Evolutionary conservation across 1,140 invertebrate species (phyloP).

Genomic region (Phymorhynchus buccinoides): DNA sequence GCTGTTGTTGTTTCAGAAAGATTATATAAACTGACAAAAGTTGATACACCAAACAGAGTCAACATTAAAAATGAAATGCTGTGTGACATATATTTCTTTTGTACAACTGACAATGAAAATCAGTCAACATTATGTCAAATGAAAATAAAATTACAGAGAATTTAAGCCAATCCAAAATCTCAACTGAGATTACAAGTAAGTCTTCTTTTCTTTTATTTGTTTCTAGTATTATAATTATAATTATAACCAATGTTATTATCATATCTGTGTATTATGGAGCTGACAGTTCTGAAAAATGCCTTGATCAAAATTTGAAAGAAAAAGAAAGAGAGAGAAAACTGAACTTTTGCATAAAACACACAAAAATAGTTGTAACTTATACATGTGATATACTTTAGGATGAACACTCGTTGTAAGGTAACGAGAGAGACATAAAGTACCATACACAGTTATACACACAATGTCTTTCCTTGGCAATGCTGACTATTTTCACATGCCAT

Average conservation of each 20-base stretch:
- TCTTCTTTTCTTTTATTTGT: background rate
- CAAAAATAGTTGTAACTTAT: background rate
- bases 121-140: background rate
- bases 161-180: too few species aligned
- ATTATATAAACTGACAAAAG: too few species aligned
- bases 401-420: too few species aligned
- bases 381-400: background rate
- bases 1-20: too few species aligned
- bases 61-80: background rate
- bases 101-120: too few species aligned
- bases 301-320: background rate
- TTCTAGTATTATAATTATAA: too few species aligned
- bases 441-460: background rate
- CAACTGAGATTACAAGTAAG: too few species aligned
- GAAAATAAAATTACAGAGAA: too few species aligned
- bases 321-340: too few species aligned
- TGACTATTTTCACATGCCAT: background rate
- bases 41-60: background rate
- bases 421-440: background rate
- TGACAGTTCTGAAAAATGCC: too few species aligned
- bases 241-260: too few species aligned
- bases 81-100: background rate
- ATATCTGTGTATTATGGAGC: too few species aligned
- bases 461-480: background rate
- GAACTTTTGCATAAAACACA: background rate